Evolutionary conservation across 1,140 invertebrate species (phyloP).

Genomic region (Anastatus disparis): DNA sequence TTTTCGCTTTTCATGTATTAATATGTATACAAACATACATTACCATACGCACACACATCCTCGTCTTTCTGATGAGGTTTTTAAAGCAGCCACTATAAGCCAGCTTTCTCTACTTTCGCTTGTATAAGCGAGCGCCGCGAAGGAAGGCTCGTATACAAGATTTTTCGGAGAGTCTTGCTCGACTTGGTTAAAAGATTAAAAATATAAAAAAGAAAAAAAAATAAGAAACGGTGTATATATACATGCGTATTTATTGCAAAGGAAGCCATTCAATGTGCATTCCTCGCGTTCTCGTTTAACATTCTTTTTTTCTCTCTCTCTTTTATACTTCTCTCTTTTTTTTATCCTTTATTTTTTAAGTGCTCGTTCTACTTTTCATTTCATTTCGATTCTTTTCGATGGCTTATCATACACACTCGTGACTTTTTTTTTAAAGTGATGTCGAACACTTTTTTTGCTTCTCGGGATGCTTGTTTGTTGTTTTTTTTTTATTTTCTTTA

Average conservation of each 20-base stretch:
- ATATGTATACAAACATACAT: background rate
- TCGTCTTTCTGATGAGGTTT: background rate
- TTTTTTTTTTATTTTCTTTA: background rate
- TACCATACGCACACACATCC: too few relatives aligned
- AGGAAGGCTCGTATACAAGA: too few relatives aligned
- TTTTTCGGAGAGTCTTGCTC: slow-evolving; percentile 46
- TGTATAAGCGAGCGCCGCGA: too few relatives aligned
- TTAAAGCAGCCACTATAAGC: background rate
- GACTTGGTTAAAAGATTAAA: too few relatives aligned
- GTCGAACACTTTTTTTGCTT: too few relatives aligned
- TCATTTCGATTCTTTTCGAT: background rate
- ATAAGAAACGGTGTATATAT: slow-evolving; percentile 23
- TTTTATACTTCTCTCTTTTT: too few relatives aligned
- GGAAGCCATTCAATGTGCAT: background rate
- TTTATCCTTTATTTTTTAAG: too few relatives aligned
- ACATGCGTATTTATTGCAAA: too few relatives aligned
- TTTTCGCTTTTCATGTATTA: slow-evolving; percentile 19
- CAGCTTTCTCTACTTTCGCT: slow-evolving; percentile 56
- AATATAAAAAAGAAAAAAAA: background rate
- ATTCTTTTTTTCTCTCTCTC: too few relatives aligned
- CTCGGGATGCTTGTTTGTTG: background rate
- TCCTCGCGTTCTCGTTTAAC: too few relatives aligned
- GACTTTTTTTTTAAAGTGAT: too few relatives aligned
- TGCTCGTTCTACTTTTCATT: background rate
- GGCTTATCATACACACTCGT: too few relatives aligned